Percentiles rank a stretch among this genome's conserved stretches.
These are phyloP conservation scores for Natator depressus DNA, from an alignment of 2,113 vertebrate genomes.

Conservation along the genomic window DNA sequence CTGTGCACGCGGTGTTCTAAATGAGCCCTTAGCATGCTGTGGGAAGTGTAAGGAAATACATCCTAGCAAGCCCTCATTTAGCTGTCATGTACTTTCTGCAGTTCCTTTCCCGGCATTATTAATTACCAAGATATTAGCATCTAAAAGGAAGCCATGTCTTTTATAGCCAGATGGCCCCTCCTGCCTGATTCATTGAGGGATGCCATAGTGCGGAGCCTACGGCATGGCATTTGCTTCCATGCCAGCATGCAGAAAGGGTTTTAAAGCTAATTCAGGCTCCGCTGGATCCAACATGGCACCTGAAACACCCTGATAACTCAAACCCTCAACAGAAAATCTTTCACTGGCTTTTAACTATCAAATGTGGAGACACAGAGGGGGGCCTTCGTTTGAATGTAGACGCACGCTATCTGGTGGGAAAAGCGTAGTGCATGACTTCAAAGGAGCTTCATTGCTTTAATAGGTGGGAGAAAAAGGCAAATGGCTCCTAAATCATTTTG, in stretches of 20 bases:
- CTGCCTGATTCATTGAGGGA: fast-evolving
- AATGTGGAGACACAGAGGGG: neutral
- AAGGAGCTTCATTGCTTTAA: constrained; percentile 2
- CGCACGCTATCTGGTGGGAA: neutral
- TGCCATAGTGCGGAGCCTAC: neutral
- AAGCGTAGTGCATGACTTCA: neutral
- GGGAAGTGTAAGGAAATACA: neutral
- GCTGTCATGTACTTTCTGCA: neutral
- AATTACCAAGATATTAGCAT: constrained; percentile 20
- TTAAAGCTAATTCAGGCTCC: neutral
- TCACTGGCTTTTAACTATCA: neutral
- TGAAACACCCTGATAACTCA: neutral
- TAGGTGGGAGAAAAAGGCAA: constrained; percentile 10
- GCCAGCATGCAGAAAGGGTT: neutral
- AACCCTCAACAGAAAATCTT: neutral
- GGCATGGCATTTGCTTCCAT: neutral
- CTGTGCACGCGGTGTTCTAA: neutral
- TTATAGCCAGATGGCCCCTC: neutral
- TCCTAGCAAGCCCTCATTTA: constrained; percentile 10
- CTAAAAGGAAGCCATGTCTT: neutral
- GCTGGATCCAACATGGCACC: fast-evolving
- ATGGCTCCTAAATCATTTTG: neutral
- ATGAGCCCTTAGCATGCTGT: neutral
- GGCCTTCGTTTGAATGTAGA: neutral
- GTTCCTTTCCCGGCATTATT: neutral